Evolutionary conservation across 2,888 invertebrate species (phyloP).

Genomic region (Marronus borbonicus): DNA sequence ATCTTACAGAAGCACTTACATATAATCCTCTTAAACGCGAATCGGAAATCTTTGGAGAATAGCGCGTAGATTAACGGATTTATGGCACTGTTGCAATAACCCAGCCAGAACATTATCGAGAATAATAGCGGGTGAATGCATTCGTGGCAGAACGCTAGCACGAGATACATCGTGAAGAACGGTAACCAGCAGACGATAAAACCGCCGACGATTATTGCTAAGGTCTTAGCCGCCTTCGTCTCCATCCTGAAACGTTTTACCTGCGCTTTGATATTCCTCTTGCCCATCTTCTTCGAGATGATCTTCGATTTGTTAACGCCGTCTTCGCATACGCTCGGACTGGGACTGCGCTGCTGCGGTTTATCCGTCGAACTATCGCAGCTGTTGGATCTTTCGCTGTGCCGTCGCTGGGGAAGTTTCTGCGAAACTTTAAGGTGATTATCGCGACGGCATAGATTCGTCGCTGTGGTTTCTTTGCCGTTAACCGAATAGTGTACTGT

Average conservation of each 20-base stretch:
- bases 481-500: conserved; percentile 81
- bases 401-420: conserved; percentile 60
- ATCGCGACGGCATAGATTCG: conserved; percentile 70
- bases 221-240: conserved; percentile 96
- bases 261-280: conserved; percentile 91
- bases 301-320: conserved; percentile 67
- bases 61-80: conserved; percentile 96
- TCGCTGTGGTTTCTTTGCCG: conserved; percentile 76
- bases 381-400: conserved; percentile 69
- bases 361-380: conserved; percentile 70
- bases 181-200: conserved; percentile 98
- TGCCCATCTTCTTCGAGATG: conserved; percentile 82
- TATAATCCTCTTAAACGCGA: conserved; percentile 94
- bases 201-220: conserved; percentile 97
- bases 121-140: conserved; percentile 90
- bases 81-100: conserved; percentile 97
- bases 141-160: conserved; percentile 89
- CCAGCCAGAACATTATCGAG: conserved; percentile 96
- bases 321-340: conserved; percentile 69
- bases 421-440: conserved; percentile 75
- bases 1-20: conserved; percentile 86
- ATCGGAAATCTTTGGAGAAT: conserved; percentile 95
- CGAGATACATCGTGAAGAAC: conserved; percentile 95
- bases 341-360: conserved; percentile 63
- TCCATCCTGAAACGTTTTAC: conserved; percentile 92